phyloP scores from a whole-genome alignment of 1,140 invertebrate genomes.

The Hyposmocoma kahamanoa region DNA sequence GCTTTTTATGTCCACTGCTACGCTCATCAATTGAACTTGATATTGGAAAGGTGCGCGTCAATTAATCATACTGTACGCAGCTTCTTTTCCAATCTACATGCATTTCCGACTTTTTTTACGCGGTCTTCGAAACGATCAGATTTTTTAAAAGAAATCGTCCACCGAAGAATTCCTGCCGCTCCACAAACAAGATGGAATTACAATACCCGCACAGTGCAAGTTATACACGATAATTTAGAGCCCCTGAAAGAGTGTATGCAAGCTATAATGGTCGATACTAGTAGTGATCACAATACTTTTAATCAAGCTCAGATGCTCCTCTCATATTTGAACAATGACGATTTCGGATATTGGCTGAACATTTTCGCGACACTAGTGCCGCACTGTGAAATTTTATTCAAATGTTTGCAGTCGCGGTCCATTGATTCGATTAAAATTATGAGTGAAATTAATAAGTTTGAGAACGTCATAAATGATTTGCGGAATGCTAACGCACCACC shows the following conservation, averaged over 20 bases:
- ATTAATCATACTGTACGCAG: too few species aligned
- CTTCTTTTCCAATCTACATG: too few species aligned
- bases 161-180: too few species aligned
- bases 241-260: constrained; percentile 13
- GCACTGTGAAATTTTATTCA: constrained; percentile 14
- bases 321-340: constrained; percentile 10
- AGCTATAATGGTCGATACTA: constrained; percentile 9
- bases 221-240: constrained; percentile 10
- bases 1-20: too few species aligned
- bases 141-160: too few species aligned
- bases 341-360: constrained; percentile 12
- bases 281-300: constrained; percentile 8
- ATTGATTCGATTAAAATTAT: constrained; percentile 10
- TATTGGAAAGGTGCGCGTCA: too few species aligned
- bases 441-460: constrained; percentile 7
- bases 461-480: constrained; percentile 7
- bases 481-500: constrained; percentile 6
- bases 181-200: constrained; percentile 16
- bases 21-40: too few species aligned
- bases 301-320: constrained; percentile 13
- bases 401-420: constrained; percentile 10
- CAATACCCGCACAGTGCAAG: constrained; percentile 12
- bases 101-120: too few species aligned
- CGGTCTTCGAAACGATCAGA: too few species aligned
- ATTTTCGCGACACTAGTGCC: constrained; percentile 12